Conservation (phyloP, 2,797 vertebrate species). For the Nyctibius grandis region DNA sequence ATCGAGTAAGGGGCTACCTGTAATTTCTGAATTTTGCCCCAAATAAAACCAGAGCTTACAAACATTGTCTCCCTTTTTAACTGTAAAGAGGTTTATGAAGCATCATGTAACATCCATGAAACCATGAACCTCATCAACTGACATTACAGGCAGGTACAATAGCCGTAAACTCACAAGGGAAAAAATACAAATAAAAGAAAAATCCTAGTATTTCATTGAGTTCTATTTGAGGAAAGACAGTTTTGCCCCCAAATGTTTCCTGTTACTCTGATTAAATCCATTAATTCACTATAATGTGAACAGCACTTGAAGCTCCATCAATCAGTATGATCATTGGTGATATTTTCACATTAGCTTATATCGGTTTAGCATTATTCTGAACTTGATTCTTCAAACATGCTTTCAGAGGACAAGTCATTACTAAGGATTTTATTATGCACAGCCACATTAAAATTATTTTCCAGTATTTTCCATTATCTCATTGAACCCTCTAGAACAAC, state of each 20-base stretch:
- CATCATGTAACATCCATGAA: not conserved
- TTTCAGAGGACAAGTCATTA: not conserved
- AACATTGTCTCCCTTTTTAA: not conserved
- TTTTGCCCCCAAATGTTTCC: not conserved
- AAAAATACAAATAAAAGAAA: not conserved
- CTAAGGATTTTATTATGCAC: not conserved
- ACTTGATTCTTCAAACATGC: not conserved
- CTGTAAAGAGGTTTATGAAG: not conserved
- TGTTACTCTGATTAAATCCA: not conserved
- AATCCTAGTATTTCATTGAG: not conserved
- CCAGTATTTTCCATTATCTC: not conserved
- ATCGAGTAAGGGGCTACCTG: not conserved
- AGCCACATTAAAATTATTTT: not conserved
- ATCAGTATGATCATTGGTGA: not conserved
- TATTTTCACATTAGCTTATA: not conserved
- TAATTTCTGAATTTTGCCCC: not conserved
- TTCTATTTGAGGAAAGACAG: not conserved
- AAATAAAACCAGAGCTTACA: not conserved
- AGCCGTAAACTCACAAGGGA: not conserved
- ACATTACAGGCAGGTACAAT: not conserved
- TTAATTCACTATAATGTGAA: not conserved
- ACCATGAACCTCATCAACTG: not conserved
- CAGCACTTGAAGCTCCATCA: not conserved
- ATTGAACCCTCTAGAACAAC: not conserved
- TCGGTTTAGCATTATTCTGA: not conserved